phyloP scores from a whole-genome alignment of 2,797 vertebrate species.

The Tapirus indicus region DNA sequence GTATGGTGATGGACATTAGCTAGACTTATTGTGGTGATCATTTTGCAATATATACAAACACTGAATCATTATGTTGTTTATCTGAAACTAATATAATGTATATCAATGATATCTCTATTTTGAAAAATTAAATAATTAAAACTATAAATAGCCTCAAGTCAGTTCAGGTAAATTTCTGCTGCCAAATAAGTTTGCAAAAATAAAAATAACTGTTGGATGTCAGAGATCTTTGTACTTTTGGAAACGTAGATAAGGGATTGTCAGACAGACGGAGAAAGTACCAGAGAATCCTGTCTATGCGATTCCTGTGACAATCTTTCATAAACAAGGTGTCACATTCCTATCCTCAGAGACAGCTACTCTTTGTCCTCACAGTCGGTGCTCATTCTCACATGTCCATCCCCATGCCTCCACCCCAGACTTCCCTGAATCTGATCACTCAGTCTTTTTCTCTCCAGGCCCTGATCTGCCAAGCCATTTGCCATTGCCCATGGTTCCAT shows the following conservation, averaged over 20 bases:
- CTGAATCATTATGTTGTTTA: background rate
- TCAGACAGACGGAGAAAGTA: background rate
- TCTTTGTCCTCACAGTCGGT: background rate
- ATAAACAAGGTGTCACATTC: background rate
- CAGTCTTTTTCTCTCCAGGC: background rate
- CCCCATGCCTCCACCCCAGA: background rate
- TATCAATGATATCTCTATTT: background rate
- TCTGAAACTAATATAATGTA: background rate
- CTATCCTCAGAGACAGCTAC: background rate
- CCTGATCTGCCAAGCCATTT: background rate
- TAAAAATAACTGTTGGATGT: background rate
- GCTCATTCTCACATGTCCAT: background rate
- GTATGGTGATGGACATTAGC: too few species aligned
- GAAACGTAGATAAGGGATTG: background rate
- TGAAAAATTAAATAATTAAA: background rate
- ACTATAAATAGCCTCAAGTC: background rate
- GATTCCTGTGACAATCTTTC: background rate
- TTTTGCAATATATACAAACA: background rate
- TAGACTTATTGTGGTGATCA: too few species aligned
- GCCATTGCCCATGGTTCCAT: background rate
- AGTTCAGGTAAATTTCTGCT: background rate
- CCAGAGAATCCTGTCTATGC: background rate
- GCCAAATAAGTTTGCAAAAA: background rate
- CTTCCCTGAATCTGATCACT: background rate
- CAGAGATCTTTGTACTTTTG: background rate